Percentiles rank a stretch among this genome's conserved stretches.
Conservation (phyloP, 2,113 vertebrate genomes). For the Typhlomys cinereus region DNA sequence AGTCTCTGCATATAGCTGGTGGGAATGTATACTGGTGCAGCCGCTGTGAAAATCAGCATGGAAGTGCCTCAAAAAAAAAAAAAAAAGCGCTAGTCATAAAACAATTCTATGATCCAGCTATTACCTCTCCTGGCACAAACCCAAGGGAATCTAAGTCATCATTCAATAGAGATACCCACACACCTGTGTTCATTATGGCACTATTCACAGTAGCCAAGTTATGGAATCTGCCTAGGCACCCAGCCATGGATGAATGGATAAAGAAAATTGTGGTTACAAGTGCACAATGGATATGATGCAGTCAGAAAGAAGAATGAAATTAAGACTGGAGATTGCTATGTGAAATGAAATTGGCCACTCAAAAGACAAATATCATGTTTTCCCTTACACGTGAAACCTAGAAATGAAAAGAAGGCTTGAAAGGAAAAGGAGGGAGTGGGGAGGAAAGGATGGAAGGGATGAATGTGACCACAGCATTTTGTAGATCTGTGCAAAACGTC, state of each 20-base stretch:
- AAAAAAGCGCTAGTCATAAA: too few species aligned
- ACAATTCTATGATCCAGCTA: background rate
- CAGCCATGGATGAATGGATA: background rate
- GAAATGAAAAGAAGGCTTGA: background rate
- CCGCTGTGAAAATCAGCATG: background rate
- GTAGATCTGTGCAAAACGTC: background rate
- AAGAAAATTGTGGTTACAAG: background rate
- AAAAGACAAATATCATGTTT: background rate
- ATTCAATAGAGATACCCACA: background rate
- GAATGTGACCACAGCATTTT: background rate
- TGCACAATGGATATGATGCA: background rate
- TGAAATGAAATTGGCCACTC: background rate
- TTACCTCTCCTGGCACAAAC: background rate
- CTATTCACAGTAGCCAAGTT: background rate
- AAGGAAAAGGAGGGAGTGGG: background rate
- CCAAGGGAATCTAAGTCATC: background rate
- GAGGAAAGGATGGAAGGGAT: background rate
- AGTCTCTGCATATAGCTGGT: background rate
- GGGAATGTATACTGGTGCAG: background rate
- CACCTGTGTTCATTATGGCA: background rate
- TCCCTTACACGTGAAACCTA: background rate
- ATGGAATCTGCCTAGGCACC: background rate
- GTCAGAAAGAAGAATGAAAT: background rate
- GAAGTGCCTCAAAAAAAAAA: background rate
- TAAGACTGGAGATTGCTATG: background rate